Conservation (phyloP, 1,140 invertebrate species). For the Aphelinus certus region DNA sequence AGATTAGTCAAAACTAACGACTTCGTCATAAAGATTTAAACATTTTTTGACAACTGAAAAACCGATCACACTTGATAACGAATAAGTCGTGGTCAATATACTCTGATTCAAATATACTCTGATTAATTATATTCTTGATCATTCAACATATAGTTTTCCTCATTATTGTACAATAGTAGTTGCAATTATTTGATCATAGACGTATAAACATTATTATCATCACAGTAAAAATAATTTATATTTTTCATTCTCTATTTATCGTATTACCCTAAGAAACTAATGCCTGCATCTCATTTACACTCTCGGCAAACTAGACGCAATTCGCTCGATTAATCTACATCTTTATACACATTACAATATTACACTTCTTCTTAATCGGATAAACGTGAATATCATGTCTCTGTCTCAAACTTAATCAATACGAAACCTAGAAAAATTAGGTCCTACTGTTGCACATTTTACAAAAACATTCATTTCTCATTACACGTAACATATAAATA, state of each 20-base stretch:
- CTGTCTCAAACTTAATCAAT: neutral
- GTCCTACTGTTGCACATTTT: neutral
- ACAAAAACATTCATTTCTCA: constrained; percentile 12
- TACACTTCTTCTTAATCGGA: constrained; percentile 20
- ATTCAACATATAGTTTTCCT: constrained; percentile 26
- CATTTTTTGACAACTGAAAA: constrained; percentile 7
- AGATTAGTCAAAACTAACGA: neutral
- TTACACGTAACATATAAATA: neutral
- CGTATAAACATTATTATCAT: constrained; percentile 68
- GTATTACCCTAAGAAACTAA: constrained; percentile 35
- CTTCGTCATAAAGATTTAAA: constrained; percentile 1
- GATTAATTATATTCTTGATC: constrained; percentile 14
- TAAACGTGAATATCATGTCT: constrained; percentile 21
- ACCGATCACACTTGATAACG: constrained; percentile 29
- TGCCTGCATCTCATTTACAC: constrained; percentile 38
- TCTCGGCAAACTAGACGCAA: constrained; percentile 23
- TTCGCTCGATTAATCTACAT: constrained; percentile 26
- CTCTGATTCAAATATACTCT: constrained; percentile 5
- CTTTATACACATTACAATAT: constrained; percentile 5
- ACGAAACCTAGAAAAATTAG: constrained; percentile 21
- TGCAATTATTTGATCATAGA: constrained; percentile 61
- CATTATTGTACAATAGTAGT: constrained; percentile 54
- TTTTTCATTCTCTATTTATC: constrained; percentile 50
- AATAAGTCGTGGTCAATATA: constrained; percentile 1
- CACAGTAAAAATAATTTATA: constrained; percentile 68